Percentiles rank a stretch among this genome's conserved stretches.
Evolutionary conservation across 2,888 invertebrate species (phyloP).

Genomic region (Venusia cambrica): DNA sequence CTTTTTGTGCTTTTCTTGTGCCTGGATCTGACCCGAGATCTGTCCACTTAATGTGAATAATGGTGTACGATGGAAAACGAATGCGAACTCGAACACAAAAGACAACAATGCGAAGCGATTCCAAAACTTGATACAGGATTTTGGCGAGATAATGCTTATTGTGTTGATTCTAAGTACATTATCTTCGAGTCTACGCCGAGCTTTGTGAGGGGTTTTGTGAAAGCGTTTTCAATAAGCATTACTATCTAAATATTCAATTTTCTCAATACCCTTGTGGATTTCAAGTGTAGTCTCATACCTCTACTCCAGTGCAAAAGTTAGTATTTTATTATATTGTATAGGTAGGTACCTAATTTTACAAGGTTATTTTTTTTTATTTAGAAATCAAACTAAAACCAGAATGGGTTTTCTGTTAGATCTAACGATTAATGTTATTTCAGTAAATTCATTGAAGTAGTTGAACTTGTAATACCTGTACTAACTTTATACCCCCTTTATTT

Average conservation of each 20-base stretch:
- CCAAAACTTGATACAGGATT: slow-evolving; percentile 77
- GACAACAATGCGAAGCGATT: slow-evolving; percentile 79
- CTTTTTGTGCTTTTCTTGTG: slow-evolving; percentile 81
- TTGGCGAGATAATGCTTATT: slow-evolving; percentile 60
- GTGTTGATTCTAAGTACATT: slow-evolving; percentile 40
- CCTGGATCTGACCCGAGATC: slow-evolving; percentile 81
- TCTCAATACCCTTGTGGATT: slow-evolving; percentile 12
- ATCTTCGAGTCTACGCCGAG: slow-evolving; percentile 28
- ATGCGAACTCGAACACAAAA: slow-evolving; percentile 77
- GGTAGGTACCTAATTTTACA: neutral
- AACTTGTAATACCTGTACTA: no score
- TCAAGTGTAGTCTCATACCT: slow-evolving; percentile 1
- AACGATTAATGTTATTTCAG: no score
- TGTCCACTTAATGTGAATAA: slow-evolving; percentile 82
- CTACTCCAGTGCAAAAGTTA: neutral
- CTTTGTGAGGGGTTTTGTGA: slow-evolving; percentile 12
- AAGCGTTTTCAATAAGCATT: slow-evolving; percentile 17
- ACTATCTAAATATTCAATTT: slow-evolving; percentile 15
- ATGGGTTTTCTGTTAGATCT: no score
- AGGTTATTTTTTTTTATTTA: no score
- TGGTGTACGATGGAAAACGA: slow-evolving; percentile 81
- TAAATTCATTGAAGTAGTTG: no score
- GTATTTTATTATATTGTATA: neutral
- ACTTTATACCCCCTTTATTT: no score
- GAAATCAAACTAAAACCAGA: no score